Evolutionary conservation across 1,140 invertebrate genomes (phyloP).

Genomic region (Drosophila ambigua): DNA sequence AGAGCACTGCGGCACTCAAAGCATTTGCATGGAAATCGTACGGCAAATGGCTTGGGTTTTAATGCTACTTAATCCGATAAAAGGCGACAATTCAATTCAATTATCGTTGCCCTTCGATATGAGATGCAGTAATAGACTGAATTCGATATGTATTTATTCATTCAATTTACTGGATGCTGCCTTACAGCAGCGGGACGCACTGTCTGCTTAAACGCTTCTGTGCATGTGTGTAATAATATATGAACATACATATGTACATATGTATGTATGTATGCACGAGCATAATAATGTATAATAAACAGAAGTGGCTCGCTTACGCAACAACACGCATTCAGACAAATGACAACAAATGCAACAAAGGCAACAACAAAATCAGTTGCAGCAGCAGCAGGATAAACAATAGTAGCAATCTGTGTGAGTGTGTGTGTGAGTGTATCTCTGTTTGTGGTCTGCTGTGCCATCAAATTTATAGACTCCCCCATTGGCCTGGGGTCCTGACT

Average conservation of each 20-base stretch:
- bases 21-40: no score
- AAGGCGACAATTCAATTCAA: no score
- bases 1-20: not conserved
- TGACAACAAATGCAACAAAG: constrained; percentile 38
- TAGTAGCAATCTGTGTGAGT: constrained; percentile 56
- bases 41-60: no score
- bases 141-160: no score
- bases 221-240: not conserved
- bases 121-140: no score
- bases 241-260: no score
- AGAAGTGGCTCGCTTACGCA: constrained; percentile 57
- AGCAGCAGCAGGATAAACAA: constrained; percentile 34
- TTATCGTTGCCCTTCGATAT: no score
- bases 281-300: constrained; percentile 44
- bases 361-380: constrained; percentile 11
- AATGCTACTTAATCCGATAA: no score
- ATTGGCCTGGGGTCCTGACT: constrained; percentile 28
- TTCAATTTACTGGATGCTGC: no score
- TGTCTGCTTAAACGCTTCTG: constrained; percentile 19
- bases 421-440: constrained; percentile 6
- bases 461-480: constrained; percentile 72
- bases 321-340: constrained; percentile 62
- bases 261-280: not conserved
- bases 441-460: constrained; percentile 25
- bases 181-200: not conserved